phyloP scores from a whole-genome alignment of 2,797 vertebrate genomes.

The Aphelocoma californica region DNA sequence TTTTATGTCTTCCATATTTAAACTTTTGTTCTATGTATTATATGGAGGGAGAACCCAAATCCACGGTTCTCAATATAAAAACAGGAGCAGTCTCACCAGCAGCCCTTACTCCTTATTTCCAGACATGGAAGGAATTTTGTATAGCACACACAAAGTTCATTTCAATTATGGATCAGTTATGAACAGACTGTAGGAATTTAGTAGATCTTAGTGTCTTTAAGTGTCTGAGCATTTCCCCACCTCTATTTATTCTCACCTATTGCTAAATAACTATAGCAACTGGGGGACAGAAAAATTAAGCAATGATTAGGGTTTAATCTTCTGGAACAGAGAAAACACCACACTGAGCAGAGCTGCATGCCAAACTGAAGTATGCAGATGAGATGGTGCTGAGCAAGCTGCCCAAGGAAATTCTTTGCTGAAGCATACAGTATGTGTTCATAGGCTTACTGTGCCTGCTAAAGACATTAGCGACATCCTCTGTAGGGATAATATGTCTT shows the following conservation, averaged over 20 bases:
- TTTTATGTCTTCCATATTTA: background rate
- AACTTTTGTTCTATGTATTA: background rate
- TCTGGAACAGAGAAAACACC: background rate
- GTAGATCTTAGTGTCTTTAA: background rate
- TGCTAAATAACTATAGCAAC: background rate
- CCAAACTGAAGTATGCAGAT: background rate
- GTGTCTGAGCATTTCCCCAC: background rate
- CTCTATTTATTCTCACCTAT: background rate
- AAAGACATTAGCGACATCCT: constrained; percentile 40
- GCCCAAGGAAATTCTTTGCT: constrained; percentile 26
- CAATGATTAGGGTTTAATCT: background rate
- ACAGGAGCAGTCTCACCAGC: background rate
- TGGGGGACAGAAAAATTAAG: background rate
- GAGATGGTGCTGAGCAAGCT: background rate
- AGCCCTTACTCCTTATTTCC: background rate
- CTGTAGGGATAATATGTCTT: constrained; percentile 20
- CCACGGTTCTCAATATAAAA: background rate
- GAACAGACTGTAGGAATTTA: background rate
- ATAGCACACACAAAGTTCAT: background rate
- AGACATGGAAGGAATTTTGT: background rate
- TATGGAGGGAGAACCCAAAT: background rate
- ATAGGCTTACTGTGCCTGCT: background rate
- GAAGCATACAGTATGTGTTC: background rate
- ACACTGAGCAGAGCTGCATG: accelerated
- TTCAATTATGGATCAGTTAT: background rate